Percentiles rank a stretch among this genome's conserved stretches.
Conservation (phyloP, 2,113 vertebrate genomes). For the Nanger granti region DNA sequence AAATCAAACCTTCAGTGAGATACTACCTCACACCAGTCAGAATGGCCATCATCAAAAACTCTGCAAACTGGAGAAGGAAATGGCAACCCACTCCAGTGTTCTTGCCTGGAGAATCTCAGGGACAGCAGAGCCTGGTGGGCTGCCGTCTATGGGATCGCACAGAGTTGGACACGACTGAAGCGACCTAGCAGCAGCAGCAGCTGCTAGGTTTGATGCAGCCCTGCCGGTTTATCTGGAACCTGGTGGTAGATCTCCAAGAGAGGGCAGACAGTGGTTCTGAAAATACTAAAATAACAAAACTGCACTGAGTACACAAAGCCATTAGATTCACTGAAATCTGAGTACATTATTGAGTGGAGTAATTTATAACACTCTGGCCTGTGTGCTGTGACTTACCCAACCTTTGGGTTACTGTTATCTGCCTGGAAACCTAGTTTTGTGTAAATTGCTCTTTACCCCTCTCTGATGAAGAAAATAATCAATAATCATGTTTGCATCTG, state of each 20-base stretch:
- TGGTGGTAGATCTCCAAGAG: background rate
- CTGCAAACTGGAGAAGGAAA: too few species aligned
- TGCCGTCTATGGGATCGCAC: too few species aligned
- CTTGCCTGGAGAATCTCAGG: too few species aligned
- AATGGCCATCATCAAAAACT: too few species aligned
- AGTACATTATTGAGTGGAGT: background rate
- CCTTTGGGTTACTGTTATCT: slow-evolving; percentile 9
- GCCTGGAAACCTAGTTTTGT: slow-evolving; percentile 39
- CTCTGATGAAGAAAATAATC: slow-evolving; percentile 59
- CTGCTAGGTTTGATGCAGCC: slow-evolving; percentile 23
- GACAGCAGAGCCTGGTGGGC: too few species aligned
- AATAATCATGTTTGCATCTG: slow-evolving; percentile 41
- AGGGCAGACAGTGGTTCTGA: background rate
- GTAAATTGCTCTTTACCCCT: slow-evolving; percentile 60
- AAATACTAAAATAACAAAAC: slow-evolving; percentile 43
- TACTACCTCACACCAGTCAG: too few species aligned
- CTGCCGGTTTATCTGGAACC: background rate
- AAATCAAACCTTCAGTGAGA: too few species aligned
- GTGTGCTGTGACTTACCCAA: background rate
- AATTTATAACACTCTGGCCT: slow-evolving; percentile 26
- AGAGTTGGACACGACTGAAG: too few species aligned
- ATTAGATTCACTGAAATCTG: background rate
- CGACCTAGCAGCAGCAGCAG: too few species aligned
- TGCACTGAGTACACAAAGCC: background rate
- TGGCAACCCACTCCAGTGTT: too few species aligned